Conservation (phyloP, 2,888 invertebrate genomes). For the Agonopterix heracliana region DNA sequence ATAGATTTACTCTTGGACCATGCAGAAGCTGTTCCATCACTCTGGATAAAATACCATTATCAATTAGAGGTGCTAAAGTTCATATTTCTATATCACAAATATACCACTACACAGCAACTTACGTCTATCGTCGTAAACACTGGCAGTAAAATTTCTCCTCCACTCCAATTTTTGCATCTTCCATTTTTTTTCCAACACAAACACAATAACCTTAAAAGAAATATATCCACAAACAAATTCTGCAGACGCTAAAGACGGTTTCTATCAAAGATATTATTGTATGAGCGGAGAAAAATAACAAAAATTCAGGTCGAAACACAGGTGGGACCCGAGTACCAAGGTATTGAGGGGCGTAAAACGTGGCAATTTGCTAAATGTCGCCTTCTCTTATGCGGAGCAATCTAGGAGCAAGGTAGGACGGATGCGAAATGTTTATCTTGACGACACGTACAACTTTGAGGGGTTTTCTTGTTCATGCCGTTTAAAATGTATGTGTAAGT, state of each 20-base stretch:
- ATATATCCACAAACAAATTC: not conserved
- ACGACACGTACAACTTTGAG: not conserved
- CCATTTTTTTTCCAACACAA: too few relatives aligned
- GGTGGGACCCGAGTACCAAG: slow-evolving; percentile 12
- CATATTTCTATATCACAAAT: too few relatives aligned
- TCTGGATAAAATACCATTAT: too few relatives aligned
- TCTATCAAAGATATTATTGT: not conserved
- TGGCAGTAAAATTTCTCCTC: too few relatives aligned
- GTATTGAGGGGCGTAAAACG: slow-evolving; percentile 12
- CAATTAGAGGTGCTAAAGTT: too few relatives aligned
- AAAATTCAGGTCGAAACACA: slow-evolving; percentile 10
- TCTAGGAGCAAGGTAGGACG: not conserved
- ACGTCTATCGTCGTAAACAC: too few relatives aligned
- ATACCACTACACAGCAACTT: too few relatives aligned
- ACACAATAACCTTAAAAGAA: not conserved
- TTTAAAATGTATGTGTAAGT: too few relatives aligned
- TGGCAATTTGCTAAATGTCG: slow-evolving; percentile 32
- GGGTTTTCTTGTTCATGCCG: too few relatives aligned
- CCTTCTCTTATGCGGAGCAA: not conserved
- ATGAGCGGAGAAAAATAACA: slow-evolving; percentile 5
- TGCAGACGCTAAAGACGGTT: not conserved
- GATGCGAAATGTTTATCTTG: not conserved
- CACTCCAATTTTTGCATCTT: too few relatives aligned
- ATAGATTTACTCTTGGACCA: too few relatives aligned
- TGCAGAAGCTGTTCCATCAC: too few relatives aligned